phyloP scores from a whole-genome alignment of 2,113 vertebrate species.

The Falcunculus frontatus region DNA sequence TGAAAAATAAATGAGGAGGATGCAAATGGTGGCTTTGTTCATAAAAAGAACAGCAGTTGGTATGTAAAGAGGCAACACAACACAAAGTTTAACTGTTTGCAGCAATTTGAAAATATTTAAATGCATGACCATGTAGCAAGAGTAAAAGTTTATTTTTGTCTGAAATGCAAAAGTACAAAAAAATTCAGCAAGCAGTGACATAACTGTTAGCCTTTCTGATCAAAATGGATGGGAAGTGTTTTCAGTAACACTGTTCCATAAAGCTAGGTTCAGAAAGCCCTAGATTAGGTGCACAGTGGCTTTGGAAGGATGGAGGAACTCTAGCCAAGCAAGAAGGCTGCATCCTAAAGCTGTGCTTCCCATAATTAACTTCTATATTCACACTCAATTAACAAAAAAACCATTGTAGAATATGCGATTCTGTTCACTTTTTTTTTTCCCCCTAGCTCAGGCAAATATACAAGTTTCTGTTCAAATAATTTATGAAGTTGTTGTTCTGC shows the following conservation, averaged over 20 bases:
- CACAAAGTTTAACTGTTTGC: not conserved
- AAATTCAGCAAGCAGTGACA: not conserved
- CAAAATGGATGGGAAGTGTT: not conserved
- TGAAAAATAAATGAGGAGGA: not conserved
- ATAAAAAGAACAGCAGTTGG: not conserved
- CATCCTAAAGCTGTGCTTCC: not conserved
- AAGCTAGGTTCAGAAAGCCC: not conserved
- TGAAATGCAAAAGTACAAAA: not conserved
- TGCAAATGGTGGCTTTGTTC: not conserved
- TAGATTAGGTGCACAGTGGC: accelerated
- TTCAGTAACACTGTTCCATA: not conserved
- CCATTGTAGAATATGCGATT: not conserved
- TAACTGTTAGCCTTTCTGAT: not conserved
- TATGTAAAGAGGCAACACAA: not conserved
- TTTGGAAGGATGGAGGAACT: not conserved
- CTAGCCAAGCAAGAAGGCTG: not conserved
- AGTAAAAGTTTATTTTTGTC: not conserved
- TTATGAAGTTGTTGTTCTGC: not conserved
- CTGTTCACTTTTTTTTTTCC: not conserved
- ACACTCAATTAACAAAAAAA: not conserved
- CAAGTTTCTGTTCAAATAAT: not conserved
- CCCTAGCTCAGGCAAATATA: not conserved
- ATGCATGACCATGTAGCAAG: not conserved
- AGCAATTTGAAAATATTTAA: not conserved
- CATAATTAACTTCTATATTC: not conserved